These are phyloP conservation scores for Sinelater perroti DNA, from an alignment of 2,888 invertebrate species.

Conservation along the genomic window DNA sequence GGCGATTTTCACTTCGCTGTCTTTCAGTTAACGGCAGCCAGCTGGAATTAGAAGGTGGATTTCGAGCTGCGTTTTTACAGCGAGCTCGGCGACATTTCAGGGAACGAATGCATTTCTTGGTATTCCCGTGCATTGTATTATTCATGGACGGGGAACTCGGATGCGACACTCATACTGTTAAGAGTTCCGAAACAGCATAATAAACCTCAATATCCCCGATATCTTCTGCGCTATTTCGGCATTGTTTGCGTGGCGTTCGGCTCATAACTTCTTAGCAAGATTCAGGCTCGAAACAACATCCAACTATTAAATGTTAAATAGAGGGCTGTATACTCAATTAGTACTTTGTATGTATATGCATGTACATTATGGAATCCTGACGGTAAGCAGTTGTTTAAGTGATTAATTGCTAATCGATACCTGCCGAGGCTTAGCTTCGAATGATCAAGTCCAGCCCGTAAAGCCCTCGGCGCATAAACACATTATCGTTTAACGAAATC, in stretches of 20 bases:
- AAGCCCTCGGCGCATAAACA: slow-evolving; percentile 15
- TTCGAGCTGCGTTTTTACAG: too few species aligned
- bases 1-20: slow-evolving; percentile 13
- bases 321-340: slow-evolving; percentile 15
- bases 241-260: background rate
- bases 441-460: slow-evolving; percentile 14
- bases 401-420: slow-evolving; percentile 26
- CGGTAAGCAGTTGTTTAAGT: slow-evolving; percentile 11
- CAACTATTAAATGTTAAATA: background rate
- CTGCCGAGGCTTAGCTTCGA: slow-evolving; percentile 8
- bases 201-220: slow-evolving; percentile 10
- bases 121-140: background rate
- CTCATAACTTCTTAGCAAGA: too few species aligned
- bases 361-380: slow-evolving; percentile 15
- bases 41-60: too few species aligned
- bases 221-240: background rate
- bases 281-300: too few species aligned
- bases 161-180: background rate
- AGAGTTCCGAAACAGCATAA: slow-evolving; percentile 24
- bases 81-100: background rate
- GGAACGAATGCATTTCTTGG: background rate
- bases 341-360: slow-evolving; percentile 16
- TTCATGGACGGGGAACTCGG: slow-evolving; percentile 11
- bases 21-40: background rate
- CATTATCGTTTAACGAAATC: slow-evolving; percentile 14